phyloP scores from a whole-genome alignment of 53 echinoderm and acorn worm genomes.

The Echinometra lucunter region DNA sequence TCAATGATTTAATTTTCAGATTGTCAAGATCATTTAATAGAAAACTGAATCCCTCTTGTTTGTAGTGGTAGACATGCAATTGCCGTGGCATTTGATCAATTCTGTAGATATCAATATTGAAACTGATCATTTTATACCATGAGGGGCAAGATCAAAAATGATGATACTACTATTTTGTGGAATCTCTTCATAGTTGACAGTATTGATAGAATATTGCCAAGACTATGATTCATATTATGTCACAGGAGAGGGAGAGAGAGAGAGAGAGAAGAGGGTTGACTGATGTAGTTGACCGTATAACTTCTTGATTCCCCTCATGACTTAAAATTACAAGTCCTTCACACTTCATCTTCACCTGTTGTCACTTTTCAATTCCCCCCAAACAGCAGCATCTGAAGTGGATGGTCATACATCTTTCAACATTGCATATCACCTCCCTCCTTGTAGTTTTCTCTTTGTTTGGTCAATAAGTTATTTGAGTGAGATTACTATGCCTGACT shows the following conservation, averaged over 20 bases:
- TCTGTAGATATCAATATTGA: not conserved
- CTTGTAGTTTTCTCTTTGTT: not conserved
- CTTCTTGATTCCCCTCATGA: constrained; percentile 40
- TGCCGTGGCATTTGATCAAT: not conserved
- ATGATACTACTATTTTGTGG: no score
- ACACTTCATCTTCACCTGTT: constrained; percentile 4
- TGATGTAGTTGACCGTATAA: constrained; percentile 17
- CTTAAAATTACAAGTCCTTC: constrained; percentile 1
- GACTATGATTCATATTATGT: constrained; percentile 32
- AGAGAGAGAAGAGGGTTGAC: not conserved
- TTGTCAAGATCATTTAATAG: not conserved
- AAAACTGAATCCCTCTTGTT: not conserved
- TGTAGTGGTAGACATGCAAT: not conserved
- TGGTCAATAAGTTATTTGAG: not conserved
- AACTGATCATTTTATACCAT: not conserved
- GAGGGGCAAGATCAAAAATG: no score
- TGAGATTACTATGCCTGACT: not conserved
- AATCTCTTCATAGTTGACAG: not conserved
- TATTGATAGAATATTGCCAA: not conserved
- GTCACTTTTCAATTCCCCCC: not conserved
- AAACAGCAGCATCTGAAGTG: not conserved
- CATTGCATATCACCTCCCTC: not conserved
- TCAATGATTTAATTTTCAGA: not conserved
- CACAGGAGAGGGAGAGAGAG: constrained; percentile 8
- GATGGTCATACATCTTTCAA: constrained; percentile 5